phyloP scores from a whole-genome alignment of 2,888 invertebrate genomes.

The Phragmatobia fuliginosa region DNA sequence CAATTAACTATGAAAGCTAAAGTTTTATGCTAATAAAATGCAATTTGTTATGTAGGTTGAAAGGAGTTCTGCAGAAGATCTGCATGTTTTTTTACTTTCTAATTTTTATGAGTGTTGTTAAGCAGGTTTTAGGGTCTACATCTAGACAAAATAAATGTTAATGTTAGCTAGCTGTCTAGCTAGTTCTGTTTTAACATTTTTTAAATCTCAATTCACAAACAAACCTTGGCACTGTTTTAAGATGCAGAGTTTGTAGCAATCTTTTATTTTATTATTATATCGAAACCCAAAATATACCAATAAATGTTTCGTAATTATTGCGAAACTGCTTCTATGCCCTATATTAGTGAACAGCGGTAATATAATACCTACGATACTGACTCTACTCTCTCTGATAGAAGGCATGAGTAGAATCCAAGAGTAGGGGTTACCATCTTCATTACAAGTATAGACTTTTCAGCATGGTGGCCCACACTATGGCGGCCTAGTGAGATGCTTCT shows the following conservation, averaged over 20 bases:
- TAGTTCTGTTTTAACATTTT: slow-evolving; percentile 16
- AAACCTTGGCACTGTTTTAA: slow-evolving; percentile 2
- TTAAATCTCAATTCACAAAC: slow-evolving; percentile 3
- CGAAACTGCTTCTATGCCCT: neutral
- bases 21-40: slow-evolving; percentile 83
- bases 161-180: slow-evolving; percentile 49
- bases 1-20: slow-evolving; percentile 79
- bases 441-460: too few species aligned
- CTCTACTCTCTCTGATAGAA: too few species aligned
- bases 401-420: too few species aligned
- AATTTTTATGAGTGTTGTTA: slow-evolving; percentile 79
- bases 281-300: neutral
- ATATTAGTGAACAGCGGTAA: neutral
- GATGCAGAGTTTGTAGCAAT: neutral
- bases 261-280: neutral
- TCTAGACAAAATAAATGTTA: slow-evolving; percentile 53
- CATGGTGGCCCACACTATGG: too few species aligned
- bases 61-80: slow-evolving; percentile 76
- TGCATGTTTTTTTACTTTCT: slow-evolving; percentile 81
- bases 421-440: too few species aligned
- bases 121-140: slow-evolving; percentile 81
- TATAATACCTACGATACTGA: too few species aligned
- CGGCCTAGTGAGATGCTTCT: too few species aligned
- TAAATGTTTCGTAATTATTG: neutral
- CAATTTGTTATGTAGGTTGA: slow-evolving; percentile 83